Base-by-base conservation (phyloP, 2,113 vertebrate genomes). In the Seriola quinqueradiata region DNA sequence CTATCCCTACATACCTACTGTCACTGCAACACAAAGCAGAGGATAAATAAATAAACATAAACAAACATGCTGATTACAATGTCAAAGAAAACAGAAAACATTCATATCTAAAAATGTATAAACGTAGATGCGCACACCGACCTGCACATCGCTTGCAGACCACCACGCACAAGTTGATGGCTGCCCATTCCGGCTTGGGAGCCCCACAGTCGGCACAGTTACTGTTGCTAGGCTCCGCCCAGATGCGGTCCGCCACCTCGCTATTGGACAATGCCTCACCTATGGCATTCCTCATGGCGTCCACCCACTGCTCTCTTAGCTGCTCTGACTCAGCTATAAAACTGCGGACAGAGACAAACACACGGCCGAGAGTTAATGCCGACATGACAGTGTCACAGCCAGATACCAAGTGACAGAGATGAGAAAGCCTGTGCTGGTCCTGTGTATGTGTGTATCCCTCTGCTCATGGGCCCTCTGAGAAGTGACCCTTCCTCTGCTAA, bases 121-220 rank as follows among this genome's bases (percentile, higher is more conserved):
- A n/a, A 73, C 40, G 28, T 3, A 36, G 23, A 72, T 34, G 4
- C 21, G 40, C 2, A 25, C 17, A 46, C 38, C 58, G 79, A 99
- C 98, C 98, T 95, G 98, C 98, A 5, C 98, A 99, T 80, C 93
- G 92, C 85, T 98, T 99, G 94, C 98, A 99, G 92, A 99, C 95
- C 89, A 98, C 97, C 0, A 99, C 94, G 1, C 97, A 97, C 88
- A 99, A 95, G 89, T 99, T 99, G 94, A 99, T 96, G 75, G 98
- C 96, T 2, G 96, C 98, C 98, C 98, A 99, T 52, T 98, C 98
- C 0, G 98, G 98, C 19, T 95, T 95, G 5, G 93, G 63, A 0
- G 95, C 87, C 1, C 93, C 90, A 0, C 98, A 99, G 93, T 99
- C 98, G 0, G 97, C 97, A n/a, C 98, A 99, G 81, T 75, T 71